Evolutionary conservation across 92 coral and sea anemone species (phyloP), one percentile per base, ranked within the genome.

Genomic region (Zoanthus gigantus): DNA sequence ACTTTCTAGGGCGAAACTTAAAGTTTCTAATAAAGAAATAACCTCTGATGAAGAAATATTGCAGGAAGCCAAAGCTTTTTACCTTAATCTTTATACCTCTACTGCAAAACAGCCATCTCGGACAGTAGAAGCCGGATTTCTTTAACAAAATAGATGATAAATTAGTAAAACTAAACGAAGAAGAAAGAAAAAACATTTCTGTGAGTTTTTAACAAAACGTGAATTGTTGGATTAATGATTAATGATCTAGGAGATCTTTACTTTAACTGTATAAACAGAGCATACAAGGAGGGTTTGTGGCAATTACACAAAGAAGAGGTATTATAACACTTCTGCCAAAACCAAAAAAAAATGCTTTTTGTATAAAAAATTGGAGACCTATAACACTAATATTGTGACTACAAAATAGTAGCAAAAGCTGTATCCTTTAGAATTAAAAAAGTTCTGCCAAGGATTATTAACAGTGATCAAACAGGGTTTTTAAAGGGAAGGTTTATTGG

Each of bases 91-190:
- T 4, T 37, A 2, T 37, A 37, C 28, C 28, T 65, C 71, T 23
- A 65, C 71, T 13, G 32, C 29, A 63, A 63, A 63, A 63, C 71
- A 4, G 18, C 12, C 71, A 63, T 63, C 71, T 63, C 71, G 71
- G 71, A 63, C 4, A 63, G 71, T 10, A 63, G 32, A 63, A 63
- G n/a, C n/a, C n/a, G n/a, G 71, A 4, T 63, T 63, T 16, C n/a
- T 63, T 63, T 63, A 63, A 16, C 71, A 16, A 63, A 63, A 63
- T 63, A 63, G 71, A 63, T 16, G 32, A 63, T 63, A 63, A 63
- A 63, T 63, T 63, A 63, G 32, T 12, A 63, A 63, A 63, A 6
- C 71, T 63, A 63, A 63, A 63, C 71, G 71, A 63, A 5, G 14
- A 12, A 16, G 71, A 16, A 16, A 16, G 12, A 63, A 63, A 63